Percentiles rank a stretch among this genome's conserved stretches.
These are phyloP conservation scores for Myotis brandtii DNA, from an alignment of 2,113 vertebrate species.

Conservation along the genomic window DNA sequence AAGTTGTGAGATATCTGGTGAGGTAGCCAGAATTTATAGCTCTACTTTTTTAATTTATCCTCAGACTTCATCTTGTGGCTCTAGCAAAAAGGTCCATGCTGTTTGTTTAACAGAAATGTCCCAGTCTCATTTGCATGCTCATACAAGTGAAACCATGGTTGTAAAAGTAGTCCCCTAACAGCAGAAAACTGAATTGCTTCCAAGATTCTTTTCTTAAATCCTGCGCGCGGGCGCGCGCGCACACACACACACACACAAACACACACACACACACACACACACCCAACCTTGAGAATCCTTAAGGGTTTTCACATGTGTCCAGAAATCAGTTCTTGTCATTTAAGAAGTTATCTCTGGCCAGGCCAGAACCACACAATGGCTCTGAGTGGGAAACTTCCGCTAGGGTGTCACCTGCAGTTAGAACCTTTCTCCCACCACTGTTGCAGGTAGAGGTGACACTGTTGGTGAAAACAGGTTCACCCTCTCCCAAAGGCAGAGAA, in stretches of 20 bases:
- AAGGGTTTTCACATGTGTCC: background rate
- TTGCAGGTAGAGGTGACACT: background rate
- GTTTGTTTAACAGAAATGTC: background rate
- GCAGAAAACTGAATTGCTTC: slow-evolving; percentile 15
- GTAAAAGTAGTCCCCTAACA: slow-evolving; percentile 55
- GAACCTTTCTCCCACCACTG: background rate
- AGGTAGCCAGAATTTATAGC: background rate
- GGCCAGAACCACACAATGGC: slow-evolving; percentile 5
- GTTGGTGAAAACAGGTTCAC: background rate
- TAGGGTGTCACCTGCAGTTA: background rate
- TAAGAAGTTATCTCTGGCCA: background rate
- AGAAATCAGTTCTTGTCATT: slow-evolving; percentile 60
- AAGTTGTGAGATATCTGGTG: background rate
- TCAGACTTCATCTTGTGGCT: background rate
- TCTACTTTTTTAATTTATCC: background rate
- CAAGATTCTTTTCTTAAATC: slow-evolving; percentile 34
- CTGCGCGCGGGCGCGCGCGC: too few species aligned
- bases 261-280: too few species aligned
- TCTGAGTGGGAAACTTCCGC: background rate
- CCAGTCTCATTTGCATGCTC: background rate
- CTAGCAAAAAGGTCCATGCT: background rate
- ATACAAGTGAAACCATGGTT: slow-evolving; percentile 13
- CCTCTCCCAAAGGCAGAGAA: background rate
- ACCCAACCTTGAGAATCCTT: background rate
- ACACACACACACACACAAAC: too few species aligned